phyloP scores from a whole-genome alignment of 2,888 invertebrate species.

The Siphlonurus alternatus region DNA sequence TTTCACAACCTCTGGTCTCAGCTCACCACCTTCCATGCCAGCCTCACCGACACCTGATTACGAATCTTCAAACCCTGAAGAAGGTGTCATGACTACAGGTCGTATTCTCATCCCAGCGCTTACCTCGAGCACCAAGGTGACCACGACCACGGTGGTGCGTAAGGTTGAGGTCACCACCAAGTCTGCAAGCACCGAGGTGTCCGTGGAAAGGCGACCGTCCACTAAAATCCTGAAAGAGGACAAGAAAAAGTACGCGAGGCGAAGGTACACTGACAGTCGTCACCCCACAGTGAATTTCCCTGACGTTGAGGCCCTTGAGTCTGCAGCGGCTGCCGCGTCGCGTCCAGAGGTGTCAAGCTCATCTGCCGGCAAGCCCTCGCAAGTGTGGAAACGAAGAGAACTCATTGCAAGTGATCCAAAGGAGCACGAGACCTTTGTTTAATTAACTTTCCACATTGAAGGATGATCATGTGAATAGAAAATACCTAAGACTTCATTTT shows the following conservation, averaged over 20 bases:
- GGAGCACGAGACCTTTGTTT: background rate
- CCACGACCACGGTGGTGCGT: background rate
- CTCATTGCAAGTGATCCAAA: conserved; percentile 59
- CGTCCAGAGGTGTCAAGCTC: too few species aligned
- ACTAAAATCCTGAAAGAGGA: conserved; percentile 32
- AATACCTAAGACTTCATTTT: too few species aligned
- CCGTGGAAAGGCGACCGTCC: conserved; percentile 16
- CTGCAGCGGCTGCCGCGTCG: conserved; percentile 10
- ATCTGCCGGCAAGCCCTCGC: conserved; percentile 18
- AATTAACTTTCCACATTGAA: too few species aligned
- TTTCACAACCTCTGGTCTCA: conserved; percentile 19
- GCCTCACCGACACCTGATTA: conserved; percentile 5
- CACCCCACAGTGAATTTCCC: conserved; percentile 40
- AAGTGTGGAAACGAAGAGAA: conserved; percentile 63
- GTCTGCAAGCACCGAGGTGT: conserved; percentile 10
- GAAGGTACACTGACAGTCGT: conserved; percentile 40
- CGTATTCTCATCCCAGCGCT: background rate
- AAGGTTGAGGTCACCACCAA: conserved; percentile 2
- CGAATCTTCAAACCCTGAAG: background rate
- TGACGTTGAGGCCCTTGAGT: conserved; percentile 31
- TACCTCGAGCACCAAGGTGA: background rate
- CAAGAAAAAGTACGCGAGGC: conserved; percentile 40
- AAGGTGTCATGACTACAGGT: background rate
- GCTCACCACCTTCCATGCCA: conserved; percentile 5
- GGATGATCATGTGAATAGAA: too few species aligned